Base-by-base conservation (phyloP, 2,113 vertebrate genomes). In the Syngnathus scovelli region DNA sequence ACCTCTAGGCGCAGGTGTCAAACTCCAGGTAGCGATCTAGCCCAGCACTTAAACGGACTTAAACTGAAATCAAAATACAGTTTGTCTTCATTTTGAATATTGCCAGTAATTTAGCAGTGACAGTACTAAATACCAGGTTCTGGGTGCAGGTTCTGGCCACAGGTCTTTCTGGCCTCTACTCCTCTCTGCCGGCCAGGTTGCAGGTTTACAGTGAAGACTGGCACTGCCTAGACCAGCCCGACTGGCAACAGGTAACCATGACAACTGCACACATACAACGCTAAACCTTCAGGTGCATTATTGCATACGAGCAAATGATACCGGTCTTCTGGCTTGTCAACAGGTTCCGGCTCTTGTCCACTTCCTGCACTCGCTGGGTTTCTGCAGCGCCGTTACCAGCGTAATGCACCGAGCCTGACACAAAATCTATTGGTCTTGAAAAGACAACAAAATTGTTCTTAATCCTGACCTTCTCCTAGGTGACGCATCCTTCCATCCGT, bases 281-380 rank as follows among this genome's bases (percentile, higher is more conserved):
- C 7, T 7, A 55, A 10, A 36, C 13, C 15, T 2, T 8, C 11
- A 33, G 0, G 6, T 13, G 55, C 27, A 48, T 48, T 48, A 2
- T 48, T 48, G 5, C 44, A 1, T 18, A 48, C 2, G 27, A 36
- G 55, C 13, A 33, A 58, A 58, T 33, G 15, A 16, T n/a, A 3
- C 55, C 12, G 7, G n/a, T 36, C 18, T 56, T 54, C 36, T 5
- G 1, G 0, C 18, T 19, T 16, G 1, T 68, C 21, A 1, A 38
- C 82, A 89, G 87, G 92, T 96, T 38, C 95, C 96, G 0, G 78
- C 94, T 10, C 93, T 99, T 0, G 93, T 95, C 52, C 94, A 98
- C 72, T 96, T 98, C 86, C 92, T 98, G 89, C 94, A 98, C 88
- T 99, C 96, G 0, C 89, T 98, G 74, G 92, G 97, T 74, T 98